Percentiles rank a stretch among this genome's conserved stretches.
These are phyloP conservation scores for Lagopus muta DNA, from an alignment of 2,113 vertebrate genomes.

Conservation along the genomic window DNA sequence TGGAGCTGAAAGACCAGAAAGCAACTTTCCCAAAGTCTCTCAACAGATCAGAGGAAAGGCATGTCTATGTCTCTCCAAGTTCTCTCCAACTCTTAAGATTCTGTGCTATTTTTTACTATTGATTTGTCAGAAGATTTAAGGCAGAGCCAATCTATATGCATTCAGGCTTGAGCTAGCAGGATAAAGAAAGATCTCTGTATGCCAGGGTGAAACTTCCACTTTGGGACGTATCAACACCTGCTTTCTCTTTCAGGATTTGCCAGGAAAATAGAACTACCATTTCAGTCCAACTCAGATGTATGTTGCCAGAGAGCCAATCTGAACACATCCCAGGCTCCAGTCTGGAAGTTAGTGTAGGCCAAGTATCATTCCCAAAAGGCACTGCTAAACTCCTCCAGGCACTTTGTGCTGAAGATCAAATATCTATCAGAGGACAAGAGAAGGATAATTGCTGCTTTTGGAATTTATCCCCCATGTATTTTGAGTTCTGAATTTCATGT, in stretches of 20 bases:
- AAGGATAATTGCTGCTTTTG: background rate
- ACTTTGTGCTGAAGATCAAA: background rate
- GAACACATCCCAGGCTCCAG: background rate
- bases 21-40: background rate
- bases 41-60: background rate
- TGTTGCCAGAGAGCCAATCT: background rate
- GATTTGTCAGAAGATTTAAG: background rate
- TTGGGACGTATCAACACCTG: background rate
- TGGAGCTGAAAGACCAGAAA: conserved; percentile 4
- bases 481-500: background rate
- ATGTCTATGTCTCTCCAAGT: background rate
- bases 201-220: background rate
- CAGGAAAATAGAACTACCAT: background rate
- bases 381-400: background rate
- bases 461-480: background rate
- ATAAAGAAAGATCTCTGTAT: background rate
- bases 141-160: background rate
- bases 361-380: background rate
- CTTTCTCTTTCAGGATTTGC: background rate
- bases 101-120: background rate
- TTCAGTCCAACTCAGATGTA: background rate
- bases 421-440: background rate
- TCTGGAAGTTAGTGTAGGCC: background rate
- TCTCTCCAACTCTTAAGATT: background rate
- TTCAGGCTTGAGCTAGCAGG: background rate